phyloP scores from a whole-genome alignment of 2,113 vertebrate species.

The Pyxicephalus adspersus region DNA sequence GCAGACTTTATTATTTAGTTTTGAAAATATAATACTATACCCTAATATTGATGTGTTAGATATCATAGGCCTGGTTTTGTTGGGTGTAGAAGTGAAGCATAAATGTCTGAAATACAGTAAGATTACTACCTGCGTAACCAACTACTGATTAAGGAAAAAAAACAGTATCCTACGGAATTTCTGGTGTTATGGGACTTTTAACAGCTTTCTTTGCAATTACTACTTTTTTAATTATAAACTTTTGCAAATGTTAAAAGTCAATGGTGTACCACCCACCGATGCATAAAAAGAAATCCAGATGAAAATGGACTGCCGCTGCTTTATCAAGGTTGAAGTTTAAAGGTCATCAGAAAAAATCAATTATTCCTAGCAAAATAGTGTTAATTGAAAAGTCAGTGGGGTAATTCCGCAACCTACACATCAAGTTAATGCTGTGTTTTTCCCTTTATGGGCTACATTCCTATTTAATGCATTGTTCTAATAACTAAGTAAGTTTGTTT shows the following conservation, averaged over 20 bases:
- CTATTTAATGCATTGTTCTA: not conserved
- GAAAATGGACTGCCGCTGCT: conserved; percentile 34
- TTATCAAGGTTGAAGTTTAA: conserved; percentile 54
- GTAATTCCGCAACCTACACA: conserved; percentile 27
- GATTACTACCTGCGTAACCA: not conserved
- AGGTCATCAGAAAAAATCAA: conserved; percentile 49
- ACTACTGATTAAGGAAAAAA: conserved; percentile 13
- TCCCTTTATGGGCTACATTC: not conserved
- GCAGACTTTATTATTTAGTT: too few species aligned
- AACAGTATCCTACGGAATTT: not conserved
- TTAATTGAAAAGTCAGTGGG: conserved; percentile 47
- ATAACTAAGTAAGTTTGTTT: not conserved
- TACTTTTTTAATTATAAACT: conserved; percentile 51
- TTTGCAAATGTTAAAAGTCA: conserved; percentile 51
- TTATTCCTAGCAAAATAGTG: conserved; percentile 44
- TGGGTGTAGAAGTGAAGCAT: not conserved
- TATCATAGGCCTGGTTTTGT: too few species aligned
- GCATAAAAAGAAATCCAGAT: conserved; percentile 42
- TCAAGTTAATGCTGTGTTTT: conserved; percentile 7
- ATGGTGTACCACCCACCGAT: not conserved
- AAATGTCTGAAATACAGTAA: not conserved
- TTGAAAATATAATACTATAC: too few species aligned
- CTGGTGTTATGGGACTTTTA: conserved; percentile 18
- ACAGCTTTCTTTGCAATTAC: conserved; percentile 39
- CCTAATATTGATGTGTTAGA: too few species aligned